A percentile compares a stretch with the other conserved stretches of the same genome.
Conservation (phyloP, 1,140 invertebrate genomes). For the Dinoponera quadriceps region DNA sequence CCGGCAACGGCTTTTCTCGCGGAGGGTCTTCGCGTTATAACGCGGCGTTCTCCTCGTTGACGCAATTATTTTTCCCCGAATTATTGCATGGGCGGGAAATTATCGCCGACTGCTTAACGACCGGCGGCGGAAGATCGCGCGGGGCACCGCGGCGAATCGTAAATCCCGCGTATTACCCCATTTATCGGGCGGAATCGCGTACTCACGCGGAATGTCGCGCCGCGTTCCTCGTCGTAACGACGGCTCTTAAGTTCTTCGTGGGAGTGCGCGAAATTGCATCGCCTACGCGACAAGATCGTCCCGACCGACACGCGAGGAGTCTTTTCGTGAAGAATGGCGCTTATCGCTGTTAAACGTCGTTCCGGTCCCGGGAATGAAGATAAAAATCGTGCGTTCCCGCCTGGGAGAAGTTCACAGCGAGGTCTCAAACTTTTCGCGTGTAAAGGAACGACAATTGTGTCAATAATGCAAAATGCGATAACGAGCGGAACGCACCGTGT, state of each 20-base stretch:
- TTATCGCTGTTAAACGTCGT: neutral
- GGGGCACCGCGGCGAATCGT: slow-evolving; percentile 12
- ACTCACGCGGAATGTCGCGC: neutral
- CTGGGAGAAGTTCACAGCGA: neutral
- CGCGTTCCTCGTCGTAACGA: neutral
- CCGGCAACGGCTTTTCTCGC: neutral
- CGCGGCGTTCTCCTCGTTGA: neutral
- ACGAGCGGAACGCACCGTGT: neutral
- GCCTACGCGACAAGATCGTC: neutral
- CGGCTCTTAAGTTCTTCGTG: neutral
- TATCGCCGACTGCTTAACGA: slow-evolving; percentile 49
- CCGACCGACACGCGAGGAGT: neutral
- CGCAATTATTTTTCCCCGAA: slow-evolving; percentile 34
- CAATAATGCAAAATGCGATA: slow-evolving; percentile 23
- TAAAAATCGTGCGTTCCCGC: neutral
- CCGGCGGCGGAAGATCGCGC: neutral
- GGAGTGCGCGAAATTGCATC: no score
- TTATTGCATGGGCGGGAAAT: slow-evolving; percentile 47
- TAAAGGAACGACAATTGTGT: neutral
- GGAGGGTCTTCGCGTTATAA: neutral
- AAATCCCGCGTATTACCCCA: slow-evolving; percentile 22
- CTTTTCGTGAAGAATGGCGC: neutral
- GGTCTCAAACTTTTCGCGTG: neutral
- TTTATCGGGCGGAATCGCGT: slow-evolving; percentile 29
- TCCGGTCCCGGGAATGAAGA: neutral